Base-by-base conservation (phyloP, 2,113 vertebrate species). In the Ctenomys sociabilis region DNA sequence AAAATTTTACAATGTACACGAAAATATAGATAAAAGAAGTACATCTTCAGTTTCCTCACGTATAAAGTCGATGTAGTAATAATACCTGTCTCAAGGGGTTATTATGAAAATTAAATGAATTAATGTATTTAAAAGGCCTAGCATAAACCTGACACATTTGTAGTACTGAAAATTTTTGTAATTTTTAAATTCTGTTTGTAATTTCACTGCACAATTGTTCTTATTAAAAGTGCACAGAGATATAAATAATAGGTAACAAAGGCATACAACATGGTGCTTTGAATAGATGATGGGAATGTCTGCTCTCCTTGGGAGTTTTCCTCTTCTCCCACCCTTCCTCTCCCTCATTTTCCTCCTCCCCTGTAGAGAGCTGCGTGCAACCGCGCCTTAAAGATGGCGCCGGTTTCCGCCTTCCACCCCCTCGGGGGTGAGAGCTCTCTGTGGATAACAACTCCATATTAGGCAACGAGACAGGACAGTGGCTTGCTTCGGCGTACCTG, bases 1-100 rank as follows among this genome's bases (percentile, higher is more conserved):
- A 96, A 93, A 90, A 22, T 64, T 49, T 22, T 87, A 59, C 52
- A 43, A 81, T 52, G 68, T 73, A 73, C 92, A 64, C 37, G 22
- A 59, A 82, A 90, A 87, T 61, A 32, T 12, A 75, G 1, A 73
- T 24, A 90, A 40, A 73, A 57, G 45, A 88, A 87, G 88, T 61
- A 90, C 8, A 40, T 10, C 24, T 11, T 86, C n/a, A 28, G 1
- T 85, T 85, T 87, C 84, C 26, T 52, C 49, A 8, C 17, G 8
- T 49, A 43, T 68, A 59, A 93, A 83, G 40, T 64, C 40, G 35
- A 30, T 43, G 12, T 28, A 40, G 45, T 30, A 24, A 37, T 64
- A 85, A 49, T 57, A 78, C 22, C 8, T 52, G 13, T 83, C 45
- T 90, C 68, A 45, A 13, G 45, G 35, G 14, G 12, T 14, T 61